Evolutionary conservation across 2,888 invertebrate genomes (phyloP).

Genomic region (Gasteruption jaculator): DNA sequence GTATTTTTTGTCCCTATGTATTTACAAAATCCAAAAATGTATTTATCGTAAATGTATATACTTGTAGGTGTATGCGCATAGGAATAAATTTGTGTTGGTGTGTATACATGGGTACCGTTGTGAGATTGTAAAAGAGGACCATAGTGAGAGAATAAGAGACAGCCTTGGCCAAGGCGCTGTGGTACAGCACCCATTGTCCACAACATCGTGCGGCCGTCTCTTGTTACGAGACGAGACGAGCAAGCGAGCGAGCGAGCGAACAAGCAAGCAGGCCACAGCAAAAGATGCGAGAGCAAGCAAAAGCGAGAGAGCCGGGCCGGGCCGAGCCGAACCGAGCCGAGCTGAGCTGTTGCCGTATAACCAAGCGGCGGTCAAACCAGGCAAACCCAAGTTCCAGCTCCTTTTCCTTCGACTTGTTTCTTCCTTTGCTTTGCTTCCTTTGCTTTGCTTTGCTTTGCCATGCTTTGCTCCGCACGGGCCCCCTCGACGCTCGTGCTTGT

Average conservation of each 20-base stretch:
- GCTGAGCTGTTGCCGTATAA: too few relatives aligned
- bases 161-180: slow-evolving; percentile 46
- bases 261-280: not conserved
- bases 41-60: too few relatives aligned
- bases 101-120: slow-evolving; percentile 5
- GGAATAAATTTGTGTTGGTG: too few relatives aligned
- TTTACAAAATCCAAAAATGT: too few relatives aligned
- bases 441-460: too few relatives aligned
- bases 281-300: slow-evolving; percentile 8
- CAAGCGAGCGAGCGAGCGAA: slow-evolving; percentile 14
- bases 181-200: slow-evolving; percentile 48
- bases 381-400: slow-evolving; percentile 25
- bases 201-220: too few relatives aligned
- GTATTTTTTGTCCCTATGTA: too few relatives aligned
- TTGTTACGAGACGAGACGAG: slow-evolving; percentile 45
- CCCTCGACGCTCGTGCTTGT: slow-evolving; percentile 23
- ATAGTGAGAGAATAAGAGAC: slow-evolving; percentile 24
- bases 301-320: slow-evolving; percentile 11
- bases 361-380: slow-evolving; percentile 31
- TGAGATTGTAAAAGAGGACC: slow-evolving; percentile 12
- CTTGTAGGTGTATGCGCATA: too few relatives aligned
- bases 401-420: slow-evolving; percentile 13
- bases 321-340: slow-evolving; percentile 17
- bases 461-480: slow-evolving; percentile 31
- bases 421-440: slow-evolving; percentile 24